Conservation (phyloP, 2,797 vertebrate species). For the Lagocephalus sceleratus region DNA sequence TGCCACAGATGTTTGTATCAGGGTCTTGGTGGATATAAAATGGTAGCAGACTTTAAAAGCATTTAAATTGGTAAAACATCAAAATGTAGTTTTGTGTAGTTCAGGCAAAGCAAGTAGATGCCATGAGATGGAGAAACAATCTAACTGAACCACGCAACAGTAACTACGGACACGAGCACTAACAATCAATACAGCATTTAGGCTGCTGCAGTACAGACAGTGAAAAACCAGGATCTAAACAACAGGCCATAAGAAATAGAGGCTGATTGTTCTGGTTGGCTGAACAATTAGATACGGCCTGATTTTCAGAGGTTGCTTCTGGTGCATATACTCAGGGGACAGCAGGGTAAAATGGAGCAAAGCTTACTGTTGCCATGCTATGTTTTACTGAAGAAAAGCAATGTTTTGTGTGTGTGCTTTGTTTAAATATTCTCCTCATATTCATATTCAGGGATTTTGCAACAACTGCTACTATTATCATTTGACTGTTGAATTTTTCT, state of each 20-base stretch:
- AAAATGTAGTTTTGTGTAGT: no score
- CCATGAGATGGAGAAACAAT: no score
- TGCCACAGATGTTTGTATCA: no score
- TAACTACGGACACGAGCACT: no score
- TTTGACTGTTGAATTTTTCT: conserved; percentile 6
- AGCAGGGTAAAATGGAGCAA: conserved; percentile 16
- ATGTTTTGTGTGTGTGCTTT: no score
- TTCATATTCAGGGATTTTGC: no score
- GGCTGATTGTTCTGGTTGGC: conserved; percentile 61
- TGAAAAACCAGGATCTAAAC: conserved; percentile 1
- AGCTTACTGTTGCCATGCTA: neutral
- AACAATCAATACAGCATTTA: neutral
- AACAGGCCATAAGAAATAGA: conserved; percentile 67
- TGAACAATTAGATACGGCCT: conserved; percentile 58
- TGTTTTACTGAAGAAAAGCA: conserved; percentile 16
- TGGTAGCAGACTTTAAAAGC: no score
- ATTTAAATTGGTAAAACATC: no score
- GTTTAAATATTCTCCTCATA: neutral
- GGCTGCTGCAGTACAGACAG: conserved; percentile 9
- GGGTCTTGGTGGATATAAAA: no score
- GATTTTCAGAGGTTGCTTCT: conserved; percentile 41
- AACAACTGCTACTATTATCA: no score
- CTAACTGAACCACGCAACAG: no score
- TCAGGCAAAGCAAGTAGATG: no score
- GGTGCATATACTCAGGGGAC: conserved; percentile 21